These are phyloP conservation scores for Orestias chungarensis DNA, from an alignment of 2,797 vertebrate species.

Conservation along the genomic window DNA sequence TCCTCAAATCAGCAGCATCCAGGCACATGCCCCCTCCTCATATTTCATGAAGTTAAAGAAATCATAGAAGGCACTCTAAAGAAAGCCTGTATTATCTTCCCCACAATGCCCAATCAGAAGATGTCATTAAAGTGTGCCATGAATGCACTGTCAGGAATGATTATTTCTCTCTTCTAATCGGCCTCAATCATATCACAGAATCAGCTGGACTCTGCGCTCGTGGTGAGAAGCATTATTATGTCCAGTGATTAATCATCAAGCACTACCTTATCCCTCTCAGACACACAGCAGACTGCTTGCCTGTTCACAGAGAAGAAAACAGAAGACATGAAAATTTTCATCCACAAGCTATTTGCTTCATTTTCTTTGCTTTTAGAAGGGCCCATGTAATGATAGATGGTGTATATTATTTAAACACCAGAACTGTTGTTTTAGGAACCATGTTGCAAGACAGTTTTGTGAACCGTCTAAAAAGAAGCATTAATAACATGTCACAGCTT, in stretches of 20 bases:
- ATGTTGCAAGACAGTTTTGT: not conserved
- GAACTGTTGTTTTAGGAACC: constrained; percentile 26
- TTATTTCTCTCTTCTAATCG: constrained; percentile 77
- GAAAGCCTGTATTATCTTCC: constrained; percentile 76
- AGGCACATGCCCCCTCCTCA: constrained; percentile 62
- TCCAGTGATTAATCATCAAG: constrained; percentile 76
- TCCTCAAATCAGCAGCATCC: constrained; percentile 82
- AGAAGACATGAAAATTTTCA: constrained; percentile 56
- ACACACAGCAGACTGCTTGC: constrained; percentile 52
- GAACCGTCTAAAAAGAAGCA: constrained; percentile 7
- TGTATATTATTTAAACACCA: constrained; percentile 27
- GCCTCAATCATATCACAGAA: constrained; percentile 71
- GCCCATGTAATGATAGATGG: constrained; percentile 16
- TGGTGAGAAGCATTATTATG: constrained; percentile 77
- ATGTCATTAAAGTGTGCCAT: constrained; percentile 75
- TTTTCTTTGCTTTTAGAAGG: constrained; percentile 31
- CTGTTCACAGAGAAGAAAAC: constrained; percentile 46
- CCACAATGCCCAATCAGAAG: constrained; percentile 73
- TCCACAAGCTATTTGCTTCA: constrained; percentile 52
- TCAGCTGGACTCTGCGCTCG: constrained; percentile 72
- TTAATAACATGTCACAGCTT: constrained; percentile 13
- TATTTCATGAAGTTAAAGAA: constrained; percentile 80
- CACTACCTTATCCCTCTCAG: constrained; percentile 68
- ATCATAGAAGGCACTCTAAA: constrained; percentile 78
- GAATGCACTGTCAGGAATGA: constrained; percentile 72